These are phyloP conservation scores for Phyllostomus hastatus DNA, from an alignment of 2,113 vertebrate genomes.

Conservation along the genomic window DNA sequence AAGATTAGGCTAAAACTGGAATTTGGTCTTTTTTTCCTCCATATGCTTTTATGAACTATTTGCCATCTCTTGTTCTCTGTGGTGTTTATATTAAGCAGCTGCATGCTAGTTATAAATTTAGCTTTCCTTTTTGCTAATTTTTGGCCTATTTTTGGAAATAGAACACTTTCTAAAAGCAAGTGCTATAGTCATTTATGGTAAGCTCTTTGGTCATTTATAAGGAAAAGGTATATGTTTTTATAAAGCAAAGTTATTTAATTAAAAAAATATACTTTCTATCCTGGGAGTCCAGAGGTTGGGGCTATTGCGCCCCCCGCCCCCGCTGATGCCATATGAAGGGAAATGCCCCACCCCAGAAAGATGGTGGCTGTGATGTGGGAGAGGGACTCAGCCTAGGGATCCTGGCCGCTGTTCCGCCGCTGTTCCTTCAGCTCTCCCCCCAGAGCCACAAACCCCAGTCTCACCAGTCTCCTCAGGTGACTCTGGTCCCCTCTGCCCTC, in stretches of 20 bases:
- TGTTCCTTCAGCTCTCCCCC: background rate
- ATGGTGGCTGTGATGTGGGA: background rate
- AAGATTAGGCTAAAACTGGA: background rate
- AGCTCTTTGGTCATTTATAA: background rate
- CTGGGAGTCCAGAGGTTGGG: background rate
- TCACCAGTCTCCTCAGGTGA: background rate
- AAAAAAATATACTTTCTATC: background rate
- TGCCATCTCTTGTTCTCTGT: background rate
- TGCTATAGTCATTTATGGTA: slow-evolving; percentile 31
- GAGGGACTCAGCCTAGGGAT: background rate
- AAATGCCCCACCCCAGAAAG: background rate
- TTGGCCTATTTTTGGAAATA: slow-evolving; percentile 41
- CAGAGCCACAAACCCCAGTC: background rate
- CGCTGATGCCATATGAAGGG: background rate
- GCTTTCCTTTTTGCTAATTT: slow-evolving; percentile 56
- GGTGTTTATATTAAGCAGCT: slow-evolving; percentile 48
- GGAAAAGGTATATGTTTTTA: background rate
- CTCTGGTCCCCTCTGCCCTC: background rate
- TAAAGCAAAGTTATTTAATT: background rate
- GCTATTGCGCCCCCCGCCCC: background rate
- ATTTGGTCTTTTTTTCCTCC: background rate
- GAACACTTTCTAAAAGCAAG: slow-evolving; percentile 49
- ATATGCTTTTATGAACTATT: background rate
- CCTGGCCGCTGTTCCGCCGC: background rate
- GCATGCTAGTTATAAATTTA: slow-evolving; percentile 42